Evolutionary conservation across 2,888 invertebrate species (phyloP).

Genomic region (Dryobotodes eremita): DNA sequence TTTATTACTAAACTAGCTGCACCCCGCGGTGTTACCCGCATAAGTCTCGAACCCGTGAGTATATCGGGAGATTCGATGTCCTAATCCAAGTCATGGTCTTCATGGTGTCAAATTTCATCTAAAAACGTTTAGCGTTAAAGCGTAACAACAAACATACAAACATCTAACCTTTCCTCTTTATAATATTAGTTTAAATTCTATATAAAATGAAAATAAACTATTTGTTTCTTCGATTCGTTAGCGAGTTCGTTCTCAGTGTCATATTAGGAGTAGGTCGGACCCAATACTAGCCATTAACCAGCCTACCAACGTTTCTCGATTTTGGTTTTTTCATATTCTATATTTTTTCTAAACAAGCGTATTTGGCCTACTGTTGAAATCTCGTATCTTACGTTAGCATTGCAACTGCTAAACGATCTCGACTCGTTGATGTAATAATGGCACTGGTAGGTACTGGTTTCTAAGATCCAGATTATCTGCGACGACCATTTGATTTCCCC

Average conservation of each 20-base stretch:
- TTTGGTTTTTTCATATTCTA: background rate
- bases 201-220: constrained; percentile 21
- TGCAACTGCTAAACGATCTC: constrained; percentile 45
- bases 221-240: background rate
- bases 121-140: too few relatives aligned
- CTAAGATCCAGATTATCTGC: constrained; percentile 36
- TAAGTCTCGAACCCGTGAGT: too few relatives aligned
- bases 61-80: too few relatives aligned
- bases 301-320: background rate
- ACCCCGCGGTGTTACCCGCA: too few relatives aligned
- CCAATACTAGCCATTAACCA: too few relatives aligned
- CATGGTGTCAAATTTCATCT: too few relatives aligned
- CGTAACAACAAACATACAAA: too few relatives aligned
- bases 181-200: too few relatives aligned
- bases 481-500: constrained; percentile 23
- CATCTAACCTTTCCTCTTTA: too few relatives aligned
- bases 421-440: constrained; percentile 44
- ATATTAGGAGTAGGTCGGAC: background rate
- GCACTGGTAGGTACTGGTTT: constrained; percentile 12
- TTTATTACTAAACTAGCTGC: constrained; percentile 18
- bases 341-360: background rate
- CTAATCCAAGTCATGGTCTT: too few relatives aligned
- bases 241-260: background rate
- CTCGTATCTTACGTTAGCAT: constrained; percentile 2
- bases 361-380: constrained; percentile 30